phyloP scores from a whole-genome alignment of 2,113 vertebrate genomes.

The Pseudopodoces humilis region DNA sequence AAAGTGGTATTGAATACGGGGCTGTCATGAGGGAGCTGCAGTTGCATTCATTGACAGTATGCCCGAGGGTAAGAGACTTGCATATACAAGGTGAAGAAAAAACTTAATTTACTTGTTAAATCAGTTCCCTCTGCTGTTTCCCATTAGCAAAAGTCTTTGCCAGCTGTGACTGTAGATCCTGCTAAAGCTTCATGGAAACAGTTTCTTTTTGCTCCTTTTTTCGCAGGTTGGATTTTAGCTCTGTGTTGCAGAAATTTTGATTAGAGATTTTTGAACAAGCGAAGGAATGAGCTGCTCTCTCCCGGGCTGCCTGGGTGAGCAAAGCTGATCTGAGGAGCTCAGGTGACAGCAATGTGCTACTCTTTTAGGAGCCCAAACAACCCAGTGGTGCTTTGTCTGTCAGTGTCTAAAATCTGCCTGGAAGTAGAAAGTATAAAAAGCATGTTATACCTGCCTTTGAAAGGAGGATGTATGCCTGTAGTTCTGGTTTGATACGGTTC shows the following conservation, averaged over 20 bases:
- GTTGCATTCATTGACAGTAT: constrained; percentile 8
- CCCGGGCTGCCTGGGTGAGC: background rate
- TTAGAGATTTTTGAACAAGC: background rate
- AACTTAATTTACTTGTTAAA: constrained; percentile 33
- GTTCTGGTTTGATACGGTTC: fast-evolving
- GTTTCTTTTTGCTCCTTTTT: background rate
- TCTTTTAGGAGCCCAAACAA: background rate
- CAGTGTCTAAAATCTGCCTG: background rate
- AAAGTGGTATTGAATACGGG: background rate
- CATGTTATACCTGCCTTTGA: background rate
- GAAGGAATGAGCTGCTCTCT: background rate
- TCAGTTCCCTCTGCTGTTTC: background rate
- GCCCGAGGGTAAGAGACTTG: background rate
- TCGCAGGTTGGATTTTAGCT: background rate
- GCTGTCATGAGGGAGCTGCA: background rate
- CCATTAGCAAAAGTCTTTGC: background rate
- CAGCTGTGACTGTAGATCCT: background rate
- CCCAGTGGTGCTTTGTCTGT: background rate
- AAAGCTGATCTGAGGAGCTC: background rate
- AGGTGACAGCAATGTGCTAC: background rate
- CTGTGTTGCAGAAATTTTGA: background rate
- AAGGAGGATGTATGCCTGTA: background rate
- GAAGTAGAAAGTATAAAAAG: background rate
- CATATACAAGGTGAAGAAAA: background rate
- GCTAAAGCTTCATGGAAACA: background rate